phyloP scores from a whole-genome alignment of 2,888 invertebrate genomes.

The Tetanocera ferruginea region DNA sequence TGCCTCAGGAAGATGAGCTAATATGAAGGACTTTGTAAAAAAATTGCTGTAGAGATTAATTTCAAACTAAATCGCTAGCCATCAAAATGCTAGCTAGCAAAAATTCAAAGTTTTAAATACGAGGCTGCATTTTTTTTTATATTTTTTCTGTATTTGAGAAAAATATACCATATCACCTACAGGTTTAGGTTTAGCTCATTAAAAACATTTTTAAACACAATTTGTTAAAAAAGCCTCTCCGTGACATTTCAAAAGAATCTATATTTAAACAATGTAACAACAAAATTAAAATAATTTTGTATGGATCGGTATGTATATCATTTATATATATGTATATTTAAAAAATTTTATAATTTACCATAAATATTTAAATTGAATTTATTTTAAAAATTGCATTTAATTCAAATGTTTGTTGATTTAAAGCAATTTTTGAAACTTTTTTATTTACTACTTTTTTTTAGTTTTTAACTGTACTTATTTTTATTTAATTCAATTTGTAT shows the following conservation, averaged over 20 bases:
- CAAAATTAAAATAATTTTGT: slow-evolving; percentile 38
- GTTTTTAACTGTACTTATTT: slow-evolving; percentile 23
- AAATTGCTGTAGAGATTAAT: too few species aligned
- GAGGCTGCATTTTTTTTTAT: too few species aligned
- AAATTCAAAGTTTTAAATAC: too few species aligned
- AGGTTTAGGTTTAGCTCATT: too few species aligned
- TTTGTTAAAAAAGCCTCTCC: neutral
- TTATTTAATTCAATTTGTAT: slow-evolving; percentile 49
- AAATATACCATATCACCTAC: too few species aligned
- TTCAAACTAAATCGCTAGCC: too few species aligned
- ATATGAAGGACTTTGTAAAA: too few species aligned
- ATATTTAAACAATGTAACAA: slow-evolving; percentile 42
- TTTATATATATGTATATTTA: slow-evolving; percentile 29
- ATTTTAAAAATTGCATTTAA: slow-evolving; percentile 25
- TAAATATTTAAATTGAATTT: slow-evolving; percentile 18
- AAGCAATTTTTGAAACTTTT: slow-evolving; percentile 31
- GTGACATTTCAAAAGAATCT: neutral
- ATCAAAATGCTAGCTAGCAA: too few species aligned
- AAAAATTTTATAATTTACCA: slow-evolving; percentile 26
- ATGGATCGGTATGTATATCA: slow-evolving; percentile 62
- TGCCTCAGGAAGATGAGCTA: too few species aligned
- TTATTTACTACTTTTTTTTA: slow-evolving; percentile 1
- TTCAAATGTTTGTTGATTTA: neutral
- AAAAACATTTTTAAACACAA: neutral
- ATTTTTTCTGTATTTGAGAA: neutral